Conservation (phyloP, 1,140 invertebrate genomes). For the Drosophila ananassae region DNA sequence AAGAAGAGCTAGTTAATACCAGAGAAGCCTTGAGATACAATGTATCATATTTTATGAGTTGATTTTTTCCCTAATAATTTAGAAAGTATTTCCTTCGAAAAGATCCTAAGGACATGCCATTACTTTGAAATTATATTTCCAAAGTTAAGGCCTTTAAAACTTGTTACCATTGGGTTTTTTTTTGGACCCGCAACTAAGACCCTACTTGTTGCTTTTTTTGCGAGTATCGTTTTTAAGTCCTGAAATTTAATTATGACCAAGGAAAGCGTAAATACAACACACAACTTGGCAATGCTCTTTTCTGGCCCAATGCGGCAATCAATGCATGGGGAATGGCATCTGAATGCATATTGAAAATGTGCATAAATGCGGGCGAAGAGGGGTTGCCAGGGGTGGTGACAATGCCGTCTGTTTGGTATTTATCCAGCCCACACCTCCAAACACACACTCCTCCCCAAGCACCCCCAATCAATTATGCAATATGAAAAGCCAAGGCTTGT, state of each 20-base stretch:
- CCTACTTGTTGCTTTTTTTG: constrained; percentile 26
- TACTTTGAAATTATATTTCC: too few species aligned
- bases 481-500: constrained; percentile 75
- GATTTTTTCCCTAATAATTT: too few species aligned
- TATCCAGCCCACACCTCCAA: constrained; percentile 33
- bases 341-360: constrained; percentile 69
- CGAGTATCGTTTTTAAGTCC: constrained; percentile 16
- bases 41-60: too few species aligned
- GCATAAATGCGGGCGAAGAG: constrained; percentile 49
- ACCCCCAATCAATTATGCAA: constrained; percentile 77
- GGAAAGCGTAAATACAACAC: constrained; percentile 21
- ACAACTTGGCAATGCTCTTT: constrained; percentile 32
- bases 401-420: constrained; percentile 51
- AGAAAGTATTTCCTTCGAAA: too few species aligned
- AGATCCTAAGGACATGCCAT: too few species aligned
- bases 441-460: constrained; percentile 1
- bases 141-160: too few species aligned
- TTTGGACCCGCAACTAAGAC: not conserved
- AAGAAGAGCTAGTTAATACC: not conserved
- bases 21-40: not conserved
- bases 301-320: constrained; percentile 30
- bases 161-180: too few species aligned
- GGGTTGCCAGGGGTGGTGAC: constrained; percentile 19
- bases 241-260: constrained; percentile 48
- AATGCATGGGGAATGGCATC: constrained; percentile 45